These are phyloP conservation scores for Seriola aureovittata DNA, from an alignment of 2,113 vertebrate species.

Conservation along the genomic window DNA sequence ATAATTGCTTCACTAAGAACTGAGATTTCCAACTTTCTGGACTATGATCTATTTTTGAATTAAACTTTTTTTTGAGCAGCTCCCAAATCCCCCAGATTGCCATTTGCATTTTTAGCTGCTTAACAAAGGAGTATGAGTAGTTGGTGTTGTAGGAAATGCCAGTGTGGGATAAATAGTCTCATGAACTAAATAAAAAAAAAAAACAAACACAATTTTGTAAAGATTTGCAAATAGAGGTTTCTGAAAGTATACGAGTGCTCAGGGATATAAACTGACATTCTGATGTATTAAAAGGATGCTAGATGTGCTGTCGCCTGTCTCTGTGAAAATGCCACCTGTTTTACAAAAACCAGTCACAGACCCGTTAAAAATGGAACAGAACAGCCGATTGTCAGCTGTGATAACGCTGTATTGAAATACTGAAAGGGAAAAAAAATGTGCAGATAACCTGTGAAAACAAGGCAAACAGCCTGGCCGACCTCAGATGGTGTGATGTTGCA, in stretches of 20 bases:
- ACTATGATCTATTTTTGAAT: conserved; percentile 20
- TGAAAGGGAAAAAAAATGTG: background rate
- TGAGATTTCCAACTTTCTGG: conserved; percentile 17
- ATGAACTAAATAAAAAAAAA: background rate
- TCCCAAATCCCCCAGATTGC: conserved; percentile 21
- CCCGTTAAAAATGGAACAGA: conserved; percentile 34
- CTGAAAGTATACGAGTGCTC: background rate
- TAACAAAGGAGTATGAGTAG: conserved; percentile 29
- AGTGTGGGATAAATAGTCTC: background rate
- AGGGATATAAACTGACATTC: background rate
- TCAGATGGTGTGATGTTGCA: conserved; percentile 65
- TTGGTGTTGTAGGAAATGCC: conserved; percentile 5
- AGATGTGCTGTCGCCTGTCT: conserved; percentile 25
- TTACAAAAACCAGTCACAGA: conserved; percentile 18
- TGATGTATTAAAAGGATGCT: conserved; percentile 3
- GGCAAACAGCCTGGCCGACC: conserved; percentile 39
- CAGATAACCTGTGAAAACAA: conserved; percentile 54
- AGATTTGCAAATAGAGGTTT: background rate
- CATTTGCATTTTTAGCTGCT: conserved; percentile 17
- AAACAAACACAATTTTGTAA: background rate
- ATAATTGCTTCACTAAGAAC: conserved; percentile 12
- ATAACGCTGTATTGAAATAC: background rate
- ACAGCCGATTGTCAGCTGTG: conserved; percentile 14
- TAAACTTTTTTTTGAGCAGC: conserved; percentile 8
- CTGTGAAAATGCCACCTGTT: conserved; percentile 42